Evolutionary conservation across 2,113 vertebrate genomes (phyloP).

Genomic region (Corythoichthys haematopterus): DNA sequence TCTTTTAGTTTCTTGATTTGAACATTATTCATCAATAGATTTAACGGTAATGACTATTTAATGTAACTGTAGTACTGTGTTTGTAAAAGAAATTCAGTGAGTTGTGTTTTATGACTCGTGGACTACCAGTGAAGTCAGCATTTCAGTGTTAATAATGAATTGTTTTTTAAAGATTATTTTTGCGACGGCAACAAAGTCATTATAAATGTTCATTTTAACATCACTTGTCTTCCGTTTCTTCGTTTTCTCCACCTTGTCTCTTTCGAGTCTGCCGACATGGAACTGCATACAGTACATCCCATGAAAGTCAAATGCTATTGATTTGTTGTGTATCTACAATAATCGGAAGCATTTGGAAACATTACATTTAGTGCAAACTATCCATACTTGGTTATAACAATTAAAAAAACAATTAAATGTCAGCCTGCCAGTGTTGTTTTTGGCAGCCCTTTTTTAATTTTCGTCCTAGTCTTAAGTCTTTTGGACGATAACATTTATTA

Average conservation of each 20-base stretch:
- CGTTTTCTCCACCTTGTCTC: slow-evolving; percentile 47
- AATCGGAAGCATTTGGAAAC: slow-evolving; percentile 18
- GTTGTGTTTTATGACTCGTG: slow-evolving; percentile 76
- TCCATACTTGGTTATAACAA: neutral
- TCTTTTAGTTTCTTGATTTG: slow-evolving; percentile 66
- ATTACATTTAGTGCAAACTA: neutral
- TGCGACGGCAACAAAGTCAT: slow-evolving; percentile 73
- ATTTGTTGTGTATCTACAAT: slow-evolving; percentile 7
- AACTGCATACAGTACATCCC: slow-evolving; percentile 25
- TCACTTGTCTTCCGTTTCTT: slow-evolving; percentile 66
- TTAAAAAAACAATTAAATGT: neutral
- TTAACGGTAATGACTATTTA: slow-evolving; percentile 75
- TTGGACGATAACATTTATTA: too few species aligned
- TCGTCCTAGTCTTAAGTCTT: too few species aligned
- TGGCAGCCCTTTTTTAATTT: too few species aligned
- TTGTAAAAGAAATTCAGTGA: slow-evolving; percentile 76
- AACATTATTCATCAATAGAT: slow-evolving; percentile 72
- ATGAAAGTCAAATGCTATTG: slow-evolving; percentile 15
- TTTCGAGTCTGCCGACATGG: slow-evolving; percentile 17
- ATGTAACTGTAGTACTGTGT: slow-evolving; percentile 77
- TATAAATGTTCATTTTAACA: slow-evolving; percentile 77
- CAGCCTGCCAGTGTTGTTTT: neutral
- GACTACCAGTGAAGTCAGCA: slow-evolving; percentile 75
- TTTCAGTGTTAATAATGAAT: slow-evolving; percentile 72
- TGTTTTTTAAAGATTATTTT: slow-evolving; percentile 76